Evolutionary conservation across 92 coral and sea anemone species (phyloP), one percentile per base, ranked within the genome.

Genomic region (Palythoa grandiflora): DNA sequence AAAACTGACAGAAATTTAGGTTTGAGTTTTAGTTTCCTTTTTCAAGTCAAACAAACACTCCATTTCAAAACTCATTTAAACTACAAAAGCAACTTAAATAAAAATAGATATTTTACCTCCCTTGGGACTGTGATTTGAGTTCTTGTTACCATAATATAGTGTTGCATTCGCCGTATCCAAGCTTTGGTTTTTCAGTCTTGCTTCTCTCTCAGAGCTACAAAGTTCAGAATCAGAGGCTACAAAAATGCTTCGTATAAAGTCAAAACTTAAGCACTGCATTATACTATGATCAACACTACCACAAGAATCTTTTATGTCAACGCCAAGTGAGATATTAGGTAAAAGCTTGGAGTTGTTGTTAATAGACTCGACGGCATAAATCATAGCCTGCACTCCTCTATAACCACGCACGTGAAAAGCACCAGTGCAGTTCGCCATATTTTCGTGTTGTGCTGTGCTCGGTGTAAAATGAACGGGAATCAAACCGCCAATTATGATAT

Each of bases 251-350:
- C 85, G 93, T 59, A 93, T 92, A 40, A 94, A 94, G 88, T 90
- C 90, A 83, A 93, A 94, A 60, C 84, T 86, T 70, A 94, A 77
- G 76, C 92, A 91, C 39, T 94, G 92, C 94, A 91, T 93, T 11
- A 94, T 93, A 17, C 96, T 95, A 35, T 94, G 91, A 86, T 94
- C 95, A 13, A 94, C 90, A 73, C 96, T 91, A 10, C 93, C 96
- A 77, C 98, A 94, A 15, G 90, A 88, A 74, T 94, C 98, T 53
- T 94, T 94, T 38, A 91, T 91, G 68, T 94, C 92, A 36, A 91
- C 93, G 8, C 94, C 98, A 3, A 94, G 93, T 11, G 89, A 70
- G 35, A 94, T 77, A 21, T 89, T 83, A n/a, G 98, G 98, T 10
- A 94, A 88, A 53, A 94, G 37, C 3, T 52, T 78, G 0, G 80